Percentiles rank a stretch among this genome's conserved stretches.
These are phyloP conservation scores for Pampusana beccarii DNA, from an alignment of 2,113 vertebrate species.

Conservation along the genomic window DNA sequence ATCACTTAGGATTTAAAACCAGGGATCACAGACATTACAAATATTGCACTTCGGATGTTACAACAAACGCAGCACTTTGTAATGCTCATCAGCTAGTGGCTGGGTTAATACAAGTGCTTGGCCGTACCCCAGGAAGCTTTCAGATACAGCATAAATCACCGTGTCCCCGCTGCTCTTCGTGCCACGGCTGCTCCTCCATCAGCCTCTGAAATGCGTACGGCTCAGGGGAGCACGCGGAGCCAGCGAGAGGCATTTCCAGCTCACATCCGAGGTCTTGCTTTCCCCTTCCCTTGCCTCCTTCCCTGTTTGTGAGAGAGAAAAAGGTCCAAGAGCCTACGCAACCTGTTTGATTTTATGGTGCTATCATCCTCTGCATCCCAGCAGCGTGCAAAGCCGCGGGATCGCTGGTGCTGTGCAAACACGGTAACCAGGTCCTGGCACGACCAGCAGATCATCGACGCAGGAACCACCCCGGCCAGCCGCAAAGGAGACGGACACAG, in stretches of 20 bases:
- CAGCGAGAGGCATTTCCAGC: neutral
- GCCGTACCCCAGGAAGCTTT: neutral
- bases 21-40: neutral
- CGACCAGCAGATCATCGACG: fast-evolving
- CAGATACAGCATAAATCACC: neutral
- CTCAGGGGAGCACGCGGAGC: neutral
- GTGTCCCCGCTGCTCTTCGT: neutral
- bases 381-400: neutral
- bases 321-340: neutral
- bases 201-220: fast-evolving
- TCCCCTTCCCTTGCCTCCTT: neutral
- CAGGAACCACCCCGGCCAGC: neutral
- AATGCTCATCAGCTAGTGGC: neutral
- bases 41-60: neutral
- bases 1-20: neutral
- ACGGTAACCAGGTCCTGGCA: neutral
- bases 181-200: neutral
- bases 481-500: neutral
- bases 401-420: neutral
- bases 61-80: neutral
- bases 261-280: fast-evolving
- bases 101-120: neutral
- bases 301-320: neutral
- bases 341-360: neutral
- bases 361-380: too few species aligned